Conservation (phyloP, 2,888 invertebrate species). For the Lepidochrysops patricia region DNA sequence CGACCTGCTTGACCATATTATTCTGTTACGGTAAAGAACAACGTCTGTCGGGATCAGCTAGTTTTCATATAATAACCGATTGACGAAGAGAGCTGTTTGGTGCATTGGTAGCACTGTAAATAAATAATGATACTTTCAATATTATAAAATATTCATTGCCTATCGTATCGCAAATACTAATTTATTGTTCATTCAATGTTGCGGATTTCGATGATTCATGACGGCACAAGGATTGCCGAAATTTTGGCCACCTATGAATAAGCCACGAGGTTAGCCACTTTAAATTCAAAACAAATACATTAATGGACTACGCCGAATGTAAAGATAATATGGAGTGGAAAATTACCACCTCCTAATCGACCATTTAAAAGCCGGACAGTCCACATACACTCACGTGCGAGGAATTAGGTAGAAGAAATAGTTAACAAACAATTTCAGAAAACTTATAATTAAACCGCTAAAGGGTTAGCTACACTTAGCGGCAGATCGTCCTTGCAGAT, state of each 20-base stretch:
- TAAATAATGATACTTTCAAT: too few relatives aligned
- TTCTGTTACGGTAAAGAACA: too few relatives aligned
- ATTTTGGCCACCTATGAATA: neutral
- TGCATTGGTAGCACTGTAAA: too few relatives aligned
- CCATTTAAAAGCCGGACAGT: neutral
- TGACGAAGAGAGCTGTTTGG: too few relatives aligned
- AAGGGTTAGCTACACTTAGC: neutral
- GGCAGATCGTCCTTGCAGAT: neutral
- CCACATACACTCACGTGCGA: neutral
- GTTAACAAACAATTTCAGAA: neutral
- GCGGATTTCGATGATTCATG: too few relatives aligned
- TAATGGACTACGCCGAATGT: neutral
- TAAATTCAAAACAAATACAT: neutral
- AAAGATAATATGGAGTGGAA: neutral
- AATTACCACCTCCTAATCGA: neutral
- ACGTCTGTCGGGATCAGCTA: too few relatives aligned
- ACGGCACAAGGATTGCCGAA: neutral
- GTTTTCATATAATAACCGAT: too few relatives aligned
- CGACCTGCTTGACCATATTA: too few relatives aligned
- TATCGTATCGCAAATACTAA: neutral
- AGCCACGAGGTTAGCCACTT: neutral
- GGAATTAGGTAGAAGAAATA: neutral
- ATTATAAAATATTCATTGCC: too few relatives aligned
- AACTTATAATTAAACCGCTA: neutral
- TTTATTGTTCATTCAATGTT: too few relatives aligned